Percentiles rank a stretch among this genome's conserved stretches.
phyloP scores from a whole-genome alignment of 2,888 invertebrate species.

The Mellilla xanthometata region DNA sequence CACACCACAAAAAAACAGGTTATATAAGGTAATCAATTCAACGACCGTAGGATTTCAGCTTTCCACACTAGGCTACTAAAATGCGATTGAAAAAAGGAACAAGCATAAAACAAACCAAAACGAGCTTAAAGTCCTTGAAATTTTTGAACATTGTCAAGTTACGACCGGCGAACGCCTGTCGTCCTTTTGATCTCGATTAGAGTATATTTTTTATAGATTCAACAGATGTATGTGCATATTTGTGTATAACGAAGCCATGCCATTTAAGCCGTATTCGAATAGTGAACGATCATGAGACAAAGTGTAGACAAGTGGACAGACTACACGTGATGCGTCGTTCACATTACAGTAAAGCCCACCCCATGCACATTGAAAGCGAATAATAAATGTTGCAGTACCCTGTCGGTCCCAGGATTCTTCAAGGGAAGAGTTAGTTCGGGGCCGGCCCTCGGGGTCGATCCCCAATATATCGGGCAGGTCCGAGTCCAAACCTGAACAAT shows the following conservation, averaged over 20 bases:
- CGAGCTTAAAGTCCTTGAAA: slow-evolving; percentile 50
- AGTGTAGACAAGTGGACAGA: slow-evolving; percentile 28
- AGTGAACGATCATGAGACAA: slow-evolving; percentile 19
- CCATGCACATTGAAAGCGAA: slow-evolving; percentile 66
- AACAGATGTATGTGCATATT: slow-evolving; percentile 32
- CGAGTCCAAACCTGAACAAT: slow-evolving; percentile 77
- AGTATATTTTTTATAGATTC: slow-evolving; percentile 14
- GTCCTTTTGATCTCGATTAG: slow-evolving; percentile 23
- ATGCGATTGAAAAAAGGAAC: slow-evolving; percentile 22
- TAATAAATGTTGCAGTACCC: slow-evolving; percentile 60
- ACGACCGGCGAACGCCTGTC: slow-evolving; percentile 23
- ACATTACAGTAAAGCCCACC: slow-evolving; percentile 51
- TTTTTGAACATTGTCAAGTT: slow-evolving; percentile 46
- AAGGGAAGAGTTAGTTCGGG: slow-evolving; percentile 80
- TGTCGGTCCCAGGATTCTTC: slow-evolving; percentile 80
- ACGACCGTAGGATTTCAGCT: slow-evolving; percentile 1
- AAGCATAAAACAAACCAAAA: slow-evolving; percentile 26
- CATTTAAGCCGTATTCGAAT: slow-evolving; percentile 27
- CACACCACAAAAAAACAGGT: background rate
- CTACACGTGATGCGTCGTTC: slow-evolving; percentile 29
- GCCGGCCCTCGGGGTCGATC: slow-evolving; percentile 75
- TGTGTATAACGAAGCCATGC: slow-evolving; percentile 43
- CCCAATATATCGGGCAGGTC: slow-evolving; percentile 74
- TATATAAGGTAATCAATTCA: background rate
- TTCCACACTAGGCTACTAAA: slow-evolving; percentile 1